Evolutionary conservation across 2,113 vertebrate genomes (phyloP), one percentile per base, ranked within the genome.

Genomic region (Silurus meridionalis): DNA sequence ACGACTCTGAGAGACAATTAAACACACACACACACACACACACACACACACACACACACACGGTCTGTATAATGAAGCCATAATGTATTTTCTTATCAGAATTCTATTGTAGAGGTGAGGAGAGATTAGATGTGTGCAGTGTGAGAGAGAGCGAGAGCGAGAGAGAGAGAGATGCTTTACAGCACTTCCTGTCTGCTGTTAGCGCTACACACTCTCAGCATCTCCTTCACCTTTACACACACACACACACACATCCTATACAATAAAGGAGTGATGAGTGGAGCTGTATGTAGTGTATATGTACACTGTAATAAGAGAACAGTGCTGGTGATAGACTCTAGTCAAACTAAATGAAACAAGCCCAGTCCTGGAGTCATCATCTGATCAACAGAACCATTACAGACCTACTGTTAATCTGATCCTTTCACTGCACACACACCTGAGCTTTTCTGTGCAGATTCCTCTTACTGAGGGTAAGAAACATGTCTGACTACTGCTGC

Each of bases 1-100:
- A 69, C 14, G 28, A 8, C 28, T 69, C 25, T 37, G 7, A 3
- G 66, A 69, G 28, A 1, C 5, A 69, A 15, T 17, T 69, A 69
- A 15, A 69, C 67, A 53, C 23, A 67, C 25, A 67, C 78, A 75
- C 87, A 80, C 53, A 55, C 63, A 82, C 66, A 25, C 61, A 69
- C 66, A 37, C 66, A 69, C 66, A 37, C 64, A 67, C 64, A 37
- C 66, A 69, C 66, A 46, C 25, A 69, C 66, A 52, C 23, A 52
- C 74, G 83, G 28, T 37, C 37, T 37, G 37, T 25, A 85, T 82
- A 84, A 83, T n/a, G 8, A 79, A 88, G 87, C 80, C 60, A 64
- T 53, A 71, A 69, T 85, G 87, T 89, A 90, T 89, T 91, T 89
- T 75, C 89, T 85, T 87, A 87, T 61, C 23, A 61, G 19, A 14